phyloP scores from a whole-genome alignment of 2,113 vertebrate genomes.

The Caracal caracal region DNA sequence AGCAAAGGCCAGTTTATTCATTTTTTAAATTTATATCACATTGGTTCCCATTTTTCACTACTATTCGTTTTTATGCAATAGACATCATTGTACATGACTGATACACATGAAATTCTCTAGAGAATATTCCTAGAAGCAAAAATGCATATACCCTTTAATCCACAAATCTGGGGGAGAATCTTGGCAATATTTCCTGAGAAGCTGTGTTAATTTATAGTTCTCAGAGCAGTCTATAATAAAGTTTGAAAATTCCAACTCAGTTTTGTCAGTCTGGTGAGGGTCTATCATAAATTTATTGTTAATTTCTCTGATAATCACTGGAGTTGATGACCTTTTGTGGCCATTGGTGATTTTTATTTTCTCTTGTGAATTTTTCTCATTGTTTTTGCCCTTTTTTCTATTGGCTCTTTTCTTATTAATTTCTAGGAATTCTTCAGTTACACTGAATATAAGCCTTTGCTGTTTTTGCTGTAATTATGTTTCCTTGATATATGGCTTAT shows the following conservation, averaged over 20 bases:
- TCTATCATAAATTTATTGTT: background rate
- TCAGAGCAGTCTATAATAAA: background rate
- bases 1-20: background rate
- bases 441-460: background rate
- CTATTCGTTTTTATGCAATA: background rate
- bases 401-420: background rate
- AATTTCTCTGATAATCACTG: background rate
- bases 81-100: background rate
- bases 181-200: background rate
- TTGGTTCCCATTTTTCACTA: background rate
- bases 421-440: conserved; percentile 25
- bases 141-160: background rate
- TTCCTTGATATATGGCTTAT: background rate
- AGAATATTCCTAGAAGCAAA: background rate
- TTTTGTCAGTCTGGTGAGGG: background rate
- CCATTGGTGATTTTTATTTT: background rate
- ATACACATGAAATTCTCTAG: background rate
- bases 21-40: background rate
- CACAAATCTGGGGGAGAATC: background rate
- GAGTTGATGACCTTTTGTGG: background rate
- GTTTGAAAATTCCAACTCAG: background rate
- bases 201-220: background rate
- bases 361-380: conserved; percentile 12
- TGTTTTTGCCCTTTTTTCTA: conserved; percentile 28
- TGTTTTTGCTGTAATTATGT: conserved; percentile 18